Percentiles rank a stretch among this genome's conserved stretches.
These are phyloP conservation scores for Henricia sp. DNA, from an alignment of 53 echinoderm and acorn worm genomes.

Conservation along the genomic window DNA sequence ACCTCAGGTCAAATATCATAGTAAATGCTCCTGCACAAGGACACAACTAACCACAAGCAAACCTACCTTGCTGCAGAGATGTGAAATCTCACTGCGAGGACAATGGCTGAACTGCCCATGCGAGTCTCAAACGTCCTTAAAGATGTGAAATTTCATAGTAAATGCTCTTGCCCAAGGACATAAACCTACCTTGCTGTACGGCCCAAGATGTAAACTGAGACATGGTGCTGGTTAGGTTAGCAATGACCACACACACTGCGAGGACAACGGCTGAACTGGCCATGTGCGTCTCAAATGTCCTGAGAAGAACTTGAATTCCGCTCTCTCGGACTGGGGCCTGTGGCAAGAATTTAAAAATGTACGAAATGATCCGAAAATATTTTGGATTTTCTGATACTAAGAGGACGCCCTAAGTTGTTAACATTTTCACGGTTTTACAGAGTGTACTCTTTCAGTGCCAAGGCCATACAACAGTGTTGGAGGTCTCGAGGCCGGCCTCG, in stretches of 20 bases:
- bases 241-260: conserved; percentile 69
- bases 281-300: conserved; percentile 74
- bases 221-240: conserved; percentile 73
- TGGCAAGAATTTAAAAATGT: conserved; percentile 3
- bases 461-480: no score
- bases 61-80: conserved; percentile 73
- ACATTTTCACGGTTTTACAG: no score
- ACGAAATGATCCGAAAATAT: conserved; percentile 22
- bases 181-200: conserved; percentile 69
- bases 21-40: no score
- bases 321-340: conserved; percentile 89
- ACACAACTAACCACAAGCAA: no score
- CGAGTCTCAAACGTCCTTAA: conserved; percentile 72
- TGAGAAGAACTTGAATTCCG: conserved; percentile 74
- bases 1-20: no score
- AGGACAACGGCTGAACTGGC: conserved; percentile 48
- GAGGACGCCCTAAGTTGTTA: no score
- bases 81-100: conserved; percentile 62
- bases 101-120: conserved; percentile 39
- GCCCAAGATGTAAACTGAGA: conserved; percentile 77
- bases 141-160: conserved; percentile 52
- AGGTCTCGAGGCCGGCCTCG: no score
- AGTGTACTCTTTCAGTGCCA: no score
- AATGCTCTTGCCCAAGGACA: no score
- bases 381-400: no score